Percentiles rank a stretch among this genome's conserved stretches.
Evolutionary conservation across 2,797 vertebrate genomes (phyloP).

Genomic region (Balearica regulorum): DNA sequence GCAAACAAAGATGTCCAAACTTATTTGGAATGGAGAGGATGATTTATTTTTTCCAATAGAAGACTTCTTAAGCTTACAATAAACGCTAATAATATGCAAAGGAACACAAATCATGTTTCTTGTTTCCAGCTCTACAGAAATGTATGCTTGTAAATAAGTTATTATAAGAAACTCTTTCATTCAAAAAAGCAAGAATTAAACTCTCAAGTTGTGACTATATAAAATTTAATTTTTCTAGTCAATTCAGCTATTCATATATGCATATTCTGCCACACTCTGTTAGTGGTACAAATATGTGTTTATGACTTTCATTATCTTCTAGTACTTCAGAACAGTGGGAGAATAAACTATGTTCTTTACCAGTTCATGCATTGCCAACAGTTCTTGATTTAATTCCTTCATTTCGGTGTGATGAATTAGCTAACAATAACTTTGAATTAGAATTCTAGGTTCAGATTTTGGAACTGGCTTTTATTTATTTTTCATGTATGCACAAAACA

Average conservation of each 20-base stretch:
- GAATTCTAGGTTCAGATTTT: background rate
- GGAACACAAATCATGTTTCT: background rate
- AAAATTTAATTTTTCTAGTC: background rate
- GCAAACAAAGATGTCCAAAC: background rate
- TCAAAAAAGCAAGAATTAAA: background rate
- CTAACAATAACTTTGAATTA: background rate
- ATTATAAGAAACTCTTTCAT: background rate
- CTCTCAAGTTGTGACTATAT: background rate
- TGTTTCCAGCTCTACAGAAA: background rate
- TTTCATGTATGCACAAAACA: background rate
- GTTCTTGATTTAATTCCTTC: background rate
- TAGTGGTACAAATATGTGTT: background rate
- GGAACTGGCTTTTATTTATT: background rate
- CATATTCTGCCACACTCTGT: background rate
- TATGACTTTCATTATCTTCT: background rate
- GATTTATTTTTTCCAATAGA: background rate
- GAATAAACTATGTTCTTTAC: background rate
- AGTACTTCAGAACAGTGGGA: background rate
- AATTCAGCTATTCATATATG: background rate
- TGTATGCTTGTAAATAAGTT: background rate
- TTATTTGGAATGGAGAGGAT: background rate
- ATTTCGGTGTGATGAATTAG: background rate
- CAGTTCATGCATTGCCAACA: background rate
- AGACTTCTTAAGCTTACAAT: background rate
- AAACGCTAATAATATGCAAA: background rate